These are phyloP conservation scores for Stenurella melanura DNA, from an alignment of 2,888 invertebrate species.

Conservation along the genomic window DNA sequence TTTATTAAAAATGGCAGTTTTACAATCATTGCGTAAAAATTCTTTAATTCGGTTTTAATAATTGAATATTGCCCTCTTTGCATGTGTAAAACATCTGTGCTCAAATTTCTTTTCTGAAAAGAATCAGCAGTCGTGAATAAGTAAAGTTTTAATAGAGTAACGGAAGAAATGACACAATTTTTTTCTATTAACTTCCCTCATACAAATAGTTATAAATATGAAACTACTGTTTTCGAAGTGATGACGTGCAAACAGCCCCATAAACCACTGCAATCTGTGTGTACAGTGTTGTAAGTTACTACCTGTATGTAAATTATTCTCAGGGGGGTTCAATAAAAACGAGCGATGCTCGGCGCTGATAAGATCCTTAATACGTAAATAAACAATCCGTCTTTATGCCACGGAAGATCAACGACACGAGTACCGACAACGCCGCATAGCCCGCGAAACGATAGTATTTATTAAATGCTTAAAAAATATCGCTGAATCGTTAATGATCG, in stretches of 20 bases:
- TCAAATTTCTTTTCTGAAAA: too few species aligned
- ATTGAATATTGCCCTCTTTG: too few species aligned
- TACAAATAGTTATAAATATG: too few species aligned
- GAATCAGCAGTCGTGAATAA: too few species aligned
- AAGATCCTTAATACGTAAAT: slow-evolving; percentile 28
- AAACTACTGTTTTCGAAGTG: not conserved
- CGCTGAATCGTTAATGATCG: slow-evolving; percentile 51
- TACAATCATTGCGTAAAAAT: too few species aligned
- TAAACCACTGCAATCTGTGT: slow-evolving; percentile 13
- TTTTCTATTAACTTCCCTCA: too few species aligned
- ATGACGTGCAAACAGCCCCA: not conserved
- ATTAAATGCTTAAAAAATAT: slow-evolving; percentile 40
- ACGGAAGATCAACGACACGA: slow-evolving; percentile 33
- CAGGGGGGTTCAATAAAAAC: slow-evolving; percentile 15
- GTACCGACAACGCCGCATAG: not conserved
- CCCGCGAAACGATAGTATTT: slow-evolving; percentile 26
- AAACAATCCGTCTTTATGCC: slow-evolving; percentile 27
- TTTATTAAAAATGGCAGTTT: too few species aligned
- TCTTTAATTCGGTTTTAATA: too few species aligned
- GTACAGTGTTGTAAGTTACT: slow-evolving; percentile 2
- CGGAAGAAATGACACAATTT: too few species aligned
- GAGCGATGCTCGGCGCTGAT: not conserved
- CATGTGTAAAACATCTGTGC: too few species aligned
- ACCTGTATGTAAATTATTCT: slow-evolving; percentile 9
- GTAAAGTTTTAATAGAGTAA: too few species aligned